Conservation (phyloP, 2,113 vertebrate genomes). For the Carlito syrichta region DNA sequence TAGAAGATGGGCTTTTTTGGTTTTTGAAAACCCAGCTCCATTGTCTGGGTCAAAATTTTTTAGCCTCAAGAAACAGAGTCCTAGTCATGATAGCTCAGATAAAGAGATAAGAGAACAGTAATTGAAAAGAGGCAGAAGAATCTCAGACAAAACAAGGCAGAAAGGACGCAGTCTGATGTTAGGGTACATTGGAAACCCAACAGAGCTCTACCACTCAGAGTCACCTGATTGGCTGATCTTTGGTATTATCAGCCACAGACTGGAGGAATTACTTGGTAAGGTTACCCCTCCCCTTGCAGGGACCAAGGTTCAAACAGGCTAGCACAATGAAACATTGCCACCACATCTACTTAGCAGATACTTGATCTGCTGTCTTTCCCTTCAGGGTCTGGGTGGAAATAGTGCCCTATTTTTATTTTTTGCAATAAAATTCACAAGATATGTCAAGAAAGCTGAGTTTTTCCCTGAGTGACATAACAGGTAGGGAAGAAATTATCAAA, state of each 20-base stretch:
- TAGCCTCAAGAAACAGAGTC: not conserved
- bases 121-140: not conserved
- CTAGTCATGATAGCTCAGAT: not conserved
- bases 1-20: not conserved
- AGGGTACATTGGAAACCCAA: not conserved
- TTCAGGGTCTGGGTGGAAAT: not conserved
- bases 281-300: not conserved
- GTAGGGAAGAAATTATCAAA: not conserved
- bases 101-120: not conserved
- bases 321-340: not conserved
- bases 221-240: not conserved
- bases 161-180: not conserved
- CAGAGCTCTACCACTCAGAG: not conserved
- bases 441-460: not conserved
- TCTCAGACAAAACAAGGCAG: not conserved
- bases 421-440: not conserved
- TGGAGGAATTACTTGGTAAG: not conserved
- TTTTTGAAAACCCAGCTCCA: not conserved
- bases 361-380: not conserved
- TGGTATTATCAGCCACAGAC: not conserved
- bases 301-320: not conserved
- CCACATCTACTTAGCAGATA: not conserved
- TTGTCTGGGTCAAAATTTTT: not conserved
- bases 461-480: not conserved
- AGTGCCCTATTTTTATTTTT: not conserved